Conservation (phyloP, 2,113 vertebrate species). For the Pterocles orientalis region DNA sequence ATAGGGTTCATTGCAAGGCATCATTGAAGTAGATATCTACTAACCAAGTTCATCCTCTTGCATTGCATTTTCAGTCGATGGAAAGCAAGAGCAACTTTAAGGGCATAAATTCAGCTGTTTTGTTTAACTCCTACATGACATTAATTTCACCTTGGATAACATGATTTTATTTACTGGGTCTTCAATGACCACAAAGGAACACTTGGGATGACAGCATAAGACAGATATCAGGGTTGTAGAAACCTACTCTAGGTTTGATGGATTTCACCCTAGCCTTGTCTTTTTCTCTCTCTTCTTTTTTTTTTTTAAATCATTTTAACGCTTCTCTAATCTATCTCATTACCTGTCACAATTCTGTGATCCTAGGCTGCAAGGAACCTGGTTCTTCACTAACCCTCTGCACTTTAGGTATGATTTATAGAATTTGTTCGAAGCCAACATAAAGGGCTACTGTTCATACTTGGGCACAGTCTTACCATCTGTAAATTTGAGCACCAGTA, state of each 20-base stretch:
- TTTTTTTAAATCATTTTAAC: not conserved
- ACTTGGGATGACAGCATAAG: not conserved
- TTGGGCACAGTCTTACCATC: not conserved
- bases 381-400: not conserved
- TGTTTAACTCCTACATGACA: not conserved
- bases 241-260: not conserved
- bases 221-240: not conserved
- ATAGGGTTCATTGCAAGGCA: not conserved
- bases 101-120: not conserved
- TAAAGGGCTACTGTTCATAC: not conserved
- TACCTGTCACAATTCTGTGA: not conserved
- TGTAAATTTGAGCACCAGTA: not conserved
- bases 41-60: not conserved
- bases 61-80: not conserved
- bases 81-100: not conserved
- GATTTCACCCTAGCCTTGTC: not conserved
- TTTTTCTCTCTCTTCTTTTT: not conserved
- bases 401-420: not conserved
- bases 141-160: not conserved
- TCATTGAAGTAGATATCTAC: not conserved
- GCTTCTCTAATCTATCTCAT: not conserved
- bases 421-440: not conserved
- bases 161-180: not conserved
- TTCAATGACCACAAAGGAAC: not conserved
- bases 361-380: not conserved